These are phyloP conservation scores for Mionectes olivaceus DNA, from an alignment of 2,797 vertebrate genomes.

Conservation along the genomic window DNA sequence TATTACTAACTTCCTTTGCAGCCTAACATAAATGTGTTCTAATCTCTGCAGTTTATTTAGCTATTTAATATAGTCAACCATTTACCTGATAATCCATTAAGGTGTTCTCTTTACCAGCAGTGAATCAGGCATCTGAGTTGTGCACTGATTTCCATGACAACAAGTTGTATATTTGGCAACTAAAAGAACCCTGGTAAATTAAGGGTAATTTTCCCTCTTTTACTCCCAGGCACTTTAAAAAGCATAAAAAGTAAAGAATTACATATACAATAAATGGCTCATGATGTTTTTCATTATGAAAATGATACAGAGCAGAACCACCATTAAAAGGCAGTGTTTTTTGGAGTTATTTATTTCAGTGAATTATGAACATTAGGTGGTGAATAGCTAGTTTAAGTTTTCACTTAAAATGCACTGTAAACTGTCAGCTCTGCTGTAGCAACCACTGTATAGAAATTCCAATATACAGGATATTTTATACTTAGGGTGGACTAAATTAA, in stretches of 20 bases:
- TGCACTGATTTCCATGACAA: constrained; percentile 46
- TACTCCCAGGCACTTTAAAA: constrained; percentile 19
- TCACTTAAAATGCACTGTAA: not conserved
- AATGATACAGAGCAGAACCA: not conserved
- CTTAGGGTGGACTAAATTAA: not conserved
- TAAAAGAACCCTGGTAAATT: constrained; percentile 25
- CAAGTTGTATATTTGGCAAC: constrained; percentile 14
- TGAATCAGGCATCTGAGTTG: not conserved
- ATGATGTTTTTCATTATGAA: not conserved
- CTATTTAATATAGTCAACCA: constrained; percentile 19
- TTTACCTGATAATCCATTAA: not conserved
- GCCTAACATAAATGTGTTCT: not conserved
- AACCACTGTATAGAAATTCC: not conserved
- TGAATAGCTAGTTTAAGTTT: not conserved
- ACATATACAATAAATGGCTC: not conserved
- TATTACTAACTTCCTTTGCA: not conserved
- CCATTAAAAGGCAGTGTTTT: not conserved
- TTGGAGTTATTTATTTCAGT: not conserved
- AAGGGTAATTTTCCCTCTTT: not conserved
- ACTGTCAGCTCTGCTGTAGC: not conserved
- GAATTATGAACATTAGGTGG: not conserved
- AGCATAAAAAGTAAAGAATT: constrained; percentile 10
- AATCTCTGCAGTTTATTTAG: not conserved
- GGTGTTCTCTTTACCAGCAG: constrained; percentile 16
- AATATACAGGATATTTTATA: not conserved